Evolutionary conservation across 53 echinoderm and acorn worm species (phyloP), one percentile per base, ranked within the genome.

Genomic region (Antedon mediterranea): DNA sequence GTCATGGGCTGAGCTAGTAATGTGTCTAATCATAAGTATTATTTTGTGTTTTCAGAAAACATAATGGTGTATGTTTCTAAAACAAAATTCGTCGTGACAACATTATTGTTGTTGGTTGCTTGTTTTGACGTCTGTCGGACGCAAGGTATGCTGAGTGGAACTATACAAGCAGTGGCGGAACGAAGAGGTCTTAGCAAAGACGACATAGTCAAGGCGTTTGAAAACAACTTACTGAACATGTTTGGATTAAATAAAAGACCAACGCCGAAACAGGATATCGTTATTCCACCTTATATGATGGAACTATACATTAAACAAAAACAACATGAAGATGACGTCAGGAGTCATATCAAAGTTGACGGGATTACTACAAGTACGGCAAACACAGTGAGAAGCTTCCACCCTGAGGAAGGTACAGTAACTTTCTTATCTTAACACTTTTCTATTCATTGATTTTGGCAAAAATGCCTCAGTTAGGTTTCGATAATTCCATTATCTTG

Each of bases 271-370:
- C 80, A 86, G 30, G 86, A 86, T 73, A 79, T 84, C 74, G 79
- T 86, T 77, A 83, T 98, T 72, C 98, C 98, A 23, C 88, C 92
- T 27, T 98, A 98, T 80, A 93, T 98, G 88, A 84, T 98, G 90
- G 98, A 98, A 82, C 82, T 98, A 44, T 98, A 98, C 76, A 86
- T 82, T 43, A 82, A 82, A 37, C 88, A 98, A 29, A 84, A 86
- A 28, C 71, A 85, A 23, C 75, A 85, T 28, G 79, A 86, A 32
- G 84, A 75, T 18, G 79, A 74, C 14, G 83, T 83, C 27, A 83
- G 72, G 43, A 86, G 80, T 78, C 80, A 86, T 77, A 87, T 98
- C 29, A 84, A 90, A 42, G 76, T 98, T 80, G 76, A 84, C 28
- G 90, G 87, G 13, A 76, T 79, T 41, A 57, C 86, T 7, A 79